phyloP scores from a whole-genome alignment of 2,888 invertebrate genomes.

The Platypus cylindrus region DNA sequence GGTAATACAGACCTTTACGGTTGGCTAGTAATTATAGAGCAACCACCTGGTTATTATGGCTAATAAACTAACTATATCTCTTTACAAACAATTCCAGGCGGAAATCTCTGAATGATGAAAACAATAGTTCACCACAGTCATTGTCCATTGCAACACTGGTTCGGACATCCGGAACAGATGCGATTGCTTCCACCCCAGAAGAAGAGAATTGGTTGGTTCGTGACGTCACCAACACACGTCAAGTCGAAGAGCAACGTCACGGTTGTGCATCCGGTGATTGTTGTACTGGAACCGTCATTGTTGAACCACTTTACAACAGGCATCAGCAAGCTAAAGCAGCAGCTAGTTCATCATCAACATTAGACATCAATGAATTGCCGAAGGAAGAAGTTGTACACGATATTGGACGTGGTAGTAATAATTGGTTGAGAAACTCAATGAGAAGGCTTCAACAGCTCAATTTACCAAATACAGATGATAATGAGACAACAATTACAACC shows the following conservation, averaged over 20 bases:
- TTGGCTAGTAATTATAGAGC: neutral
- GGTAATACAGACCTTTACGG: constrained; percentile 1
- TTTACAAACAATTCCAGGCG: no score
- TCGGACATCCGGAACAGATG: constrained; percentile 23
- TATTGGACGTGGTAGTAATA: constrained; percentile 10
- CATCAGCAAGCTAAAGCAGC: constrained; percentile 9
- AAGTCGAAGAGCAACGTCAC: constrained; percentile 19
- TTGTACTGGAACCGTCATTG: constrained; percentile 29
- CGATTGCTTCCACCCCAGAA: constrained; percentile 3
- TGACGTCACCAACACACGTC: constrained; percentile 8
- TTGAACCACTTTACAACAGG: constrained; percentile 20
- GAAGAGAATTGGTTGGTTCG: neutral
- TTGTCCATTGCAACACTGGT: constrained; percentile 19
- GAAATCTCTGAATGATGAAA: constrained; percentile 11
- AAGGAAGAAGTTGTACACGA: constrained; percentile 17
- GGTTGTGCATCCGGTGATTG: constrained; percentile 27
- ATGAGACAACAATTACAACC: no score
- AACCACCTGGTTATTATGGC: constrained; percentile 1
- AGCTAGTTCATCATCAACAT: constrained; percentile 19
- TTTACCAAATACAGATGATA: constrained; percentile 30
- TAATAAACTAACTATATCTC: no score
- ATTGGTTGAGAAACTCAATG: constrained; percentile 46
- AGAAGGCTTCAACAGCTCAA: constrained; percentile 40
- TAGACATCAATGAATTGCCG: constrained; percentile 14
- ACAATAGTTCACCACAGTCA: constrained; percentile 16